These are phyloP conservation scores for Agrotis clavis DNA, from an alignment of 2,888 invertebrate species.

Conservation along the genomic window DNA sequence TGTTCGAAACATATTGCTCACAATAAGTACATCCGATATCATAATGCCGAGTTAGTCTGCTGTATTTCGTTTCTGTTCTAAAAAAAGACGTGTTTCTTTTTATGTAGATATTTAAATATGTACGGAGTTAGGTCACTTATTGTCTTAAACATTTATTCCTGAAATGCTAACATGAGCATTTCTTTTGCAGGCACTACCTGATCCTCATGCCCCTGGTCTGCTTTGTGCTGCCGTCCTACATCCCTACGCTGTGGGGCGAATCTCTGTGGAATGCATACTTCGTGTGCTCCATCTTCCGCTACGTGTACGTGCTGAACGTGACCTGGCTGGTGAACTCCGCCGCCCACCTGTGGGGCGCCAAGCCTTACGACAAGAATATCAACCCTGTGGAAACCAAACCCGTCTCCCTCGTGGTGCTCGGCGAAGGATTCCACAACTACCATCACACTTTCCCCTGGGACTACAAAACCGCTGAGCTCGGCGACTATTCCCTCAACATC, in stretches of 20 bases:
- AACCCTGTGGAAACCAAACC: conserved; percentile 93
- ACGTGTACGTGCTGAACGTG: conserved; percentile 94
- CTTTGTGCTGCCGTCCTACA: conserved; percentile 94
- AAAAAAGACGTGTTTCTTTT: neutral
- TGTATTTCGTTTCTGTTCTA: neutral
- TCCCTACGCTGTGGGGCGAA: conserved; percentile 96
- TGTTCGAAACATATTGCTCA: conserved; percentile 16
- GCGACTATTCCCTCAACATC: conserved; percentile 93
- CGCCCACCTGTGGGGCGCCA: conserved; percentile 95
- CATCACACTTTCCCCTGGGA: conserved; percentile 97
- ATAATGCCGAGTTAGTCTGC: neutral
- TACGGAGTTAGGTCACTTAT: too few relatives aligned
- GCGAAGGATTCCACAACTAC: conserved; percentile 97
- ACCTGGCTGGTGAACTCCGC: conserved; percentile 98
- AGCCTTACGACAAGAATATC: conserved; percentile 94
- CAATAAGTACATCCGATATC: conserved; percentile 2
- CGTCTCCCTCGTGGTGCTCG: conserved; percentile 93
- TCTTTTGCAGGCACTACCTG: conserved; percentile 92
- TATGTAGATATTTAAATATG: neutral
- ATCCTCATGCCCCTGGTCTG: conserved; percentile 93
- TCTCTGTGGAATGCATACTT: conserved; percentile 92
- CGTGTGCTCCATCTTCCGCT: conserved; percentile 94
- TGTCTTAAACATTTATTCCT: neutral
- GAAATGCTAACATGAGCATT: neutral
- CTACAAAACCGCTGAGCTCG: conserved; percentile 95